Conservation (phyloP, 2,113 vertebrate genomes). For the Leiothrix lutea region DNA sequence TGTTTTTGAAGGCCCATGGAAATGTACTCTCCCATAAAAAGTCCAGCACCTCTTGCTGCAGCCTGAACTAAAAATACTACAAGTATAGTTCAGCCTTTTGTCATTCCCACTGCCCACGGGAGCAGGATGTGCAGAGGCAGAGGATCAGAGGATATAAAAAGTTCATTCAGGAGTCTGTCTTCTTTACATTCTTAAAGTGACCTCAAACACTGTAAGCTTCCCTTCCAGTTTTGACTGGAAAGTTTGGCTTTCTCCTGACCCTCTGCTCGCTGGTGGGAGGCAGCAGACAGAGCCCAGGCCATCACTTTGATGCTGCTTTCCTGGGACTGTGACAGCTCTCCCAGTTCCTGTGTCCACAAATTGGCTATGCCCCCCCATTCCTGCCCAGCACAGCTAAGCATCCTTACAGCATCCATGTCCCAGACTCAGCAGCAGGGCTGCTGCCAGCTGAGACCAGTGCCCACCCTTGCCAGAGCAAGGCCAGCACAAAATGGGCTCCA, state of each 20-base stretch:
- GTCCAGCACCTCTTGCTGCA: not conserved
- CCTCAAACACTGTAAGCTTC: not conserved
- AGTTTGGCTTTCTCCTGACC: not conserved
- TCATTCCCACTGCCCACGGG: constrained; percentile 35
- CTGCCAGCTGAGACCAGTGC: fast-evolving
- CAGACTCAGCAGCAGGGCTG: not conserved
- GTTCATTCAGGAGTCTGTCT: constrained; percentile 21
- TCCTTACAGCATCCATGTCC: not conserved
- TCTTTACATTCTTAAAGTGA: constrained; percentile 36
- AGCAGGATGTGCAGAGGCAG: constrained; percentile 62
- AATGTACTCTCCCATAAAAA: not conserved
- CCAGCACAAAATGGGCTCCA: not conserved
- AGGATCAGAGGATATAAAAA: constrained; percentile 20
- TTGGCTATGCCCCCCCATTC: fast-evolving
- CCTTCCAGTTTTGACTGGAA: not conserved
- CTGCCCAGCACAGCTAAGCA: not conserved
- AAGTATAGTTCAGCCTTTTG: constrained; percentile 1
- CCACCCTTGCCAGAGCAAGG: not conserved
- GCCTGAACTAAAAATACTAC: constrained; percentile 17
- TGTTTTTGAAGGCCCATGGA: not conserved
- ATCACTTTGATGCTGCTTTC: not conserved
- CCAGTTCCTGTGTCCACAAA: not conserved
- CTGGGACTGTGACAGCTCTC: not conserved
- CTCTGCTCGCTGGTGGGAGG: not conserved
- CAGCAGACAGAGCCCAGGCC: not conserved